phyloP scores from a whole-genome alignment of 2,888 invertebrate species.

The Balanococcus diminutus region DNA sequence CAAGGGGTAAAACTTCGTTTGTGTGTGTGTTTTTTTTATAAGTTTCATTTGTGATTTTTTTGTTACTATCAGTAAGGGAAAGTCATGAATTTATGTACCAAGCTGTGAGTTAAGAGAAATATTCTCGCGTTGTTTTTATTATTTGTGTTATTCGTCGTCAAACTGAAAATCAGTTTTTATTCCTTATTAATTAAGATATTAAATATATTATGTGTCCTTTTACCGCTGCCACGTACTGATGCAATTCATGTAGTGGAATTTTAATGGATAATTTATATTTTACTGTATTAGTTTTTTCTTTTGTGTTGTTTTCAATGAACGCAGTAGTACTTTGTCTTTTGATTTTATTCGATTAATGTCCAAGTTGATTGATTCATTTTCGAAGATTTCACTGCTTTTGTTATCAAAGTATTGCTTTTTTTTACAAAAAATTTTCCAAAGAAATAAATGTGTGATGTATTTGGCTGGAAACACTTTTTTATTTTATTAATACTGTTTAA shows the following conservation, averaged over 20 bases:
- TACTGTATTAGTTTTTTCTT: not conserved
- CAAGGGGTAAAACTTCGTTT: not conserved
- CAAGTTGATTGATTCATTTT: not conserved
- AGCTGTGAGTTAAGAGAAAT: not conserved
- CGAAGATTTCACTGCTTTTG: slow-evolving; percentile 44
- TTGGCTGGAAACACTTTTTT: not conserved
- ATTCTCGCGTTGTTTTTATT: not conserved
- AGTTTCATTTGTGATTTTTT: not conserved
- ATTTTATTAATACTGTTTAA: slow-evolving; percentile 29
- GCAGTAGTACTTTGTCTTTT: not conserved
- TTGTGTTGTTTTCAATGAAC: not conserved
- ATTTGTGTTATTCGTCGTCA: not conserved
- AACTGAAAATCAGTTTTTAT: not conserved
- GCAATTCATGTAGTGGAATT: not conserved
- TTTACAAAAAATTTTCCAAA: slow-evolving; percentile 26
- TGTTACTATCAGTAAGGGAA: not conserved
- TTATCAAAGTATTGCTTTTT: slow-evolving; percentile 46
- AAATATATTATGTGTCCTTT: not conserved
- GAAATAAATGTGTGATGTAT: not conserved
- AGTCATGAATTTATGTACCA: not conserved
- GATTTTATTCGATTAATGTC: not conserved
- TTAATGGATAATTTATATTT: not conserved
- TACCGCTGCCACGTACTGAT: not conserved
- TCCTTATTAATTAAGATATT: not conserved
- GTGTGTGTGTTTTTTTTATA: not conserved